Conservation (phyloP, 1,140 invertebrate species). For the Drosophila dunni region DNA sequence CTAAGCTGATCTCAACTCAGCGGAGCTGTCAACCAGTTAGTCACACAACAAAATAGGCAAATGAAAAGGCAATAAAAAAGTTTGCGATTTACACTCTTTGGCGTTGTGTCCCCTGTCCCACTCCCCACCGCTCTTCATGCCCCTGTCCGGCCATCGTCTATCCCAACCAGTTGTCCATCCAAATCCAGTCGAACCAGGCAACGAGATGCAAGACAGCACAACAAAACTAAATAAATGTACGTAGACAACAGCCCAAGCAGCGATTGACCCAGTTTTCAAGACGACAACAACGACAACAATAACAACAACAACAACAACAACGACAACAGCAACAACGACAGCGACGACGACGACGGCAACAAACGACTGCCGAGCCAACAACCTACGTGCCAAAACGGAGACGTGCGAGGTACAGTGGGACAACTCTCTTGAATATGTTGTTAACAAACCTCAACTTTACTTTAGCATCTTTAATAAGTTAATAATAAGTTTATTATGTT, state of each 20-base stretch:
- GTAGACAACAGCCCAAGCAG: constrained; percentile 63
- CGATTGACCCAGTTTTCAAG: constrained; percentile 83
- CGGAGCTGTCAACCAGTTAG: constrained; percentile 31
- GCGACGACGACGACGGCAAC: constrained; percentile 35
- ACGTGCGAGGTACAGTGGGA: constrained; percentile 37
- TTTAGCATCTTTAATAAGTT: no score
- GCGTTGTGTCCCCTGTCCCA: constrained; percentile 11
- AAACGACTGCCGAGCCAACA: constrained; percentile 51
- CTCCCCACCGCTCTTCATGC: not conserved
- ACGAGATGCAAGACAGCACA: constrained; percentile 66
- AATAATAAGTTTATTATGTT: no score
- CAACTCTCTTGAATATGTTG: not conserved
- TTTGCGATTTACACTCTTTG: constrained; percentile 74
- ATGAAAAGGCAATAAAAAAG: constrained; percentile 70
- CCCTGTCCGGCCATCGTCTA: not conserved
- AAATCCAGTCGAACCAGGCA: constrained; percentile 74
- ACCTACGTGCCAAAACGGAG: constrained; percentile 68
- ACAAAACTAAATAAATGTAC: constrained; percentile 42
- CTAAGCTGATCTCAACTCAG: not conserved
- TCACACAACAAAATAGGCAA: constrained; percentile 61
- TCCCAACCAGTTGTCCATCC: constrained; percentile 60
- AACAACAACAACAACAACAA: constrained; percentile 38
- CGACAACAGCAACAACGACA: constrained; percentile 46
- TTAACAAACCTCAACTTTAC: not conserved
- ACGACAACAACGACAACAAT: constrained; percentile 69